Conservation (phyloP, 2,797 vertebrate species). For the Tadarida brasiliensis region DNA sequence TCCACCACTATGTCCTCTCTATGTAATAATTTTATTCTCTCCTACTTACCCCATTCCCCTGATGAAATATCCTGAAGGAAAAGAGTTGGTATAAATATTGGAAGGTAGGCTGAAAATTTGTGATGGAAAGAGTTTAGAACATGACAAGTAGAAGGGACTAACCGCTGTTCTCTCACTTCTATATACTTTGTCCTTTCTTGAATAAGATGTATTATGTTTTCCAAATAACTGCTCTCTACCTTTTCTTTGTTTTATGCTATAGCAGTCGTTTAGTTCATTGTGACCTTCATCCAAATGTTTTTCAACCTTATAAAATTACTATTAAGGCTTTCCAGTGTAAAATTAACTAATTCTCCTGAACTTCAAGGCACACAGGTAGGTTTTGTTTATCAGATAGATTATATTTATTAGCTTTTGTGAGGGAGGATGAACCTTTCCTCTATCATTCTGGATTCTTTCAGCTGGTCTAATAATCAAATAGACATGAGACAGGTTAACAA, state of each 20-base stretch:
- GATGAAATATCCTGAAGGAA: constrained; percentile 37
- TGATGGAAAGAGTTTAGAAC: not conserved
- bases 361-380: not conserved
- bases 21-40: not conserved
- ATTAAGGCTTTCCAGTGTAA: constrained; percentile 17
- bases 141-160: not conserved
- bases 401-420: not conserved
- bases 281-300: constrained; percentile 37
- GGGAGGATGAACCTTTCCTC: not conserved
- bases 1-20: not conserved
- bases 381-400: not conserved
- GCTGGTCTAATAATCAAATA: not conserved
- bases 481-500: too few relatives aligned
- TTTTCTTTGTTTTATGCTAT: not conserved
- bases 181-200: not conserved
- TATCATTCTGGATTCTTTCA: not conserved
- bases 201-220: not conserved
- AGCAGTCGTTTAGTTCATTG: not conserved
- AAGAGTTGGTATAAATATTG: not conserved
- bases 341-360: constrained; percentile 20
- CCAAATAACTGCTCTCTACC: not conserved
- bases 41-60: not conserved
- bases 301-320: not conserved
- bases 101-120: not conserved
- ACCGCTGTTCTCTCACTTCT: not conserved